These are phyloP conservation scores for Scolopax rusticola DNA, from an alignment of 2,797 vertebrate genomes.

Conservation along the genomic window DNA sequence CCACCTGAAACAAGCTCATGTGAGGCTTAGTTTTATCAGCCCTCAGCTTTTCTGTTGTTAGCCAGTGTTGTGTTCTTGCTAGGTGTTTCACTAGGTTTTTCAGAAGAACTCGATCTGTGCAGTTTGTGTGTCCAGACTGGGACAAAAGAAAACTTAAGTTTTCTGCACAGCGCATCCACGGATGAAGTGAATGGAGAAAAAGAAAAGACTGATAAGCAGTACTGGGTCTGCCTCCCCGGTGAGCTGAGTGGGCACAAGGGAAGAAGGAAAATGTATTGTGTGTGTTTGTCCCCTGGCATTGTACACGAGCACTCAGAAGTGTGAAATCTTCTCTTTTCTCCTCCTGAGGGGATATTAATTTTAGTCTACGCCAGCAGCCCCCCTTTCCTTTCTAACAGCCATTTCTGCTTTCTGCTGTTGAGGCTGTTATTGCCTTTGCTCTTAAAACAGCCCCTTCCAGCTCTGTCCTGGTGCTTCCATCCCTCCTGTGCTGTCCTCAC, in stretches of 20 bases:
- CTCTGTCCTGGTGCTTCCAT: neutral
- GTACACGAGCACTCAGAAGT: neutral
- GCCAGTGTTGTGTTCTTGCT: neutral
- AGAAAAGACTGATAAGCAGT: neutral
- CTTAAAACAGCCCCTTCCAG: neutral
- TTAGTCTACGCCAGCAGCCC: neutral
- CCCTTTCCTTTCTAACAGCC: neutral
- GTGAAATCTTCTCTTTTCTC: neutral
- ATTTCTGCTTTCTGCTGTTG: neutral
- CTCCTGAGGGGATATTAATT: neutral
- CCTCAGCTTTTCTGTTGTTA: neutral
- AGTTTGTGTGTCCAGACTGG: neutral
- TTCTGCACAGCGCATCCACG: neutral
- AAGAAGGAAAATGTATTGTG: neutral
- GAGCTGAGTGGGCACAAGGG: neutral
- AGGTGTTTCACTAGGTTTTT: neutral
- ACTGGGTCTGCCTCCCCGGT: neutral
- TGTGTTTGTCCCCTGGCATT: neutral
- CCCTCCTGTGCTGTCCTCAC: neutral
- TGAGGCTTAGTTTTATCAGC: slow-evolving; percentile 53
- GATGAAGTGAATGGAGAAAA: neutral
- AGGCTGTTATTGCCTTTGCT: neutral
- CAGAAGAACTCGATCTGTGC: neutral
- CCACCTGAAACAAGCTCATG: slow-evolving; percentile 30
- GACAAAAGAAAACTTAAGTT: neutral